Percentiles rank a stretch among this genome's conserved stretches.
These are phyloP conservation scores for Hylyphantes graminicola DNA, from an alignment of 1,140 invertebrate genomes.

Conservation along the genomic window DNA sequence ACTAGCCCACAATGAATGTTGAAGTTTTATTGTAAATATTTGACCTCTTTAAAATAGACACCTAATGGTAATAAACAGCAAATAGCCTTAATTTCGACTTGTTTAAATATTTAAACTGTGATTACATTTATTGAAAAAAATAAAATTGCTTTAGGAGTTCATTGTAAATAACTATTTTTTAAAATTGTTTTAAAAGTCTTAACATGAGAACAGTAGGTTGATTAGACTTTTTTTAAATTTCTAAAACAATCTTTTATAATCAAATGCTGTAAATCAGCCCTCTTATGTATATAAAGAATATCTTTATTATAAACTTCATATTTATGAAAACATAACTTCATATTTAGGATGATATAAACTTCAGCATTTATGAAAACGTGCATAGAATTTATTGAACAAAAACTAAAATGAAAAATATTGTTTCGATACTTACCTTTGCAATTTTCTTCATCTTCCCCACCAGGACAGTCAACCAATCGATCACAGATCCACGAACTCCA, in stretches of 20 bases:
- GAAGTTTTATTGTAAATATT: not conserved
- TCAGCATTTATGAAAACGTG: slow-evolving; percentile 74
- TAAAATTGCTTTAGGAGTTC: too few relatives aligned
- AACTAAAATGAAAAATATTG: not conserved
- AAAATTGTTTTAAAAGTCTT: too few relatives aligned
- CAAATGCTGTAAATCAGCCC: too few relatives aligned
- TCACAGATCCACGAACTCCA: slow-evolving; percentile 82
- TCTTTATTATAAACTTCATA: too few relatives aligned
- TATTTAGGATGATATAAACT: not conserved
- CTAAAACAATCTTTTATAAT: too few relatives aligned
- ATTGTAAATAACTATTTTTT: too few relatives aligned
- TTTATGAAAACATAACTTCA: too few relatives aligned
- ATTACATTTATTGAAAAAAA: too few relatives aligned
- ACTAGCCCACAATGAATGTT: not conserved
- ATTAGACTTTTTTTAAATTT: too few relatives aligned
- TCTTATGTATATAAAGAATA: too few relatives aligned
- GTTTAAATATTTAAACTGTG: too few relatives aligned
- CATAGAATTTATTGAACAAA: not conserved
- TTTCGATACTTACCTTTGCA: slow-evolving; percentile 86
- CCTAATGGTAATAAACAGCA: not conserved
- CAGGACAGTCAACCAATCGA: slow-evolving; percentile 78
- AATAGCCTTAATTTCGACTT: not conserved
- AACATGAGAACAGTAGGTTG: too few relatives aligned
- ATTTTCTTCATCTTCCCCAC: slow-evolving; percentile 76
- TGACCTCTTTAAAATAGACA: not conserved